Base-by-base conservation (phyloP, 1,140 invertebrate genomes). In the Caenorhabditis tropicalis region DNA sequence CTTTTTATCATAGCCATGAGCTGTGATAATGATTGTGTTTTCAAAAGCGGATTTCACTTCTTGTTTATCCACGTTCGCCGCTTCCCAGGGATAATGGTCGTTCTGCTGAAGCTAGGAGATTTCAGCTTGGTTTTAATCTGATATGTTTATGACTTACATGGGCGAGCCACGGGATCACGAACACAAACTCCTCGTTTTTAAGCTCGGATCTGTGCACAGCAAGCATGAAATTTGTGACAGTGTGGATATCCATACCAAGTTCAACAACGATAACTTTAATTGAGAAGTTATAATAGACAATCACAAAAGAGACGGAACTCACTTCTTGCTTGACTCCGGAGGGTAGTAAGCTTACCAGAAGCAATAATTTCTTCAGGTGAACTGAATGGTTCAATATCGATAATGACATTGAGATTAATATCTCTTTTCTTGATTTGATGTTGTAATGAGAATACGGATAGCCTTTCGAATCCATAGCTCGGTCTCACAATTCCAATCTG, bases 81-180 rank as follows among this genome's bases (percentile, higher is more conserved):
- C 89, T 65, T 91, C 90, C 90, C 90, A 91, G 0, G 90, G 90
- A 51, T 90, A 91, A 70, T 91, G 90, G 56, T 91, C 90, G 33
- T 89, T 87, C 31, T 89, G 81, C 89, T 90, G 43, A 84, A 88
- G 27, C n/a, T 79, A 36, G 15, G 29, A n/a, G 9, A 39, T 15
- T 21, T 81, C 19, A 39, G n/a, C 29, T 6, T 65, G 33, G 29
- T 27, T 24, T n/a, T 81, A 39, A 7, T 21, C 19, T 43, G 43
- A 16, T 48, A 7, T 56, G 16, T 58, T 31, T 7, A 19, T n/a
- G 65, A 65, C 86, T 82, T 82, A 91, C 89, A 86, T 90, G 90
- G 60, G 90, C 89, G 3, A 91, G 79, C 90, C 90, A 91, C 5
- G 90, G 90, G 33, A 91, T 81, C 9, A 91, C 56, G 65, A 91